Base-by-base conservation (phyloP, 2,113 vertebrate genomes). In the Phrynosoma platyrhinos region DNA sequence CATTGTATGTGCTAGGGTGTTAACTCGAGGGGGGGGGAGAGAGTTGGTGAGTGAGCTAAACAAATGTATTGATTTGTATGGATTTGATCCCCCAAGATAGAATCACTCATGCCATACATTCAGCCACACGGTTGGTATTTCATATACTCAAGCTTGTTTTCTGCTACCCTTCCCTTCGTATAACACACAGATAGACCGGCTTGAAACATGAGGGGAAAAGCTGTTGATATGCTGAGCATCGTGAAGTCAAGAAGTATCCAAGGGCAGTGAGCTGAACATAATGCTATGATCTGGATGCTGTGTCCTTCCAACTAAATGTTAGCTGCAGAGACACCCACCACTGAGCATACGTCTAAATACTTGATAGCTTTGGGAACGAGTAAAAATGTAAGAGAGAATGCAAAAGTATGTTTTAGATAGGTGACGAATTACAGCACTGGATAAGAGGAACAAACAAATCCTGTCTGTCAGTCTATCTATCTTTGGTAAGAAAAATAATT, bases 1-100 rank as follows among this genome's bases (percentile, higher is more conserved):
- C 96, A 97, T 97, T 97, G 97, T 97, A 97, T 97, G 97, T 97
- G 96, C 97, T 95, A 96, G 97, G 96, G 95, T 97, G 97, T 97
- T 97, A 95, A 96, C 95, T 91, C 90, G 80, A 92, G 94, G 93
- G 92, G 91, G 95, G 94, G 95, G 92, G 91, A 95, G 94, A 95
- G 94, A 91, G 92, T 91, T 96, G 92, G 96, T 92, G 94, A 95
- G 91, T 91, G 90, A 95, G 94, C 94, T 93, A 94, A 95, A 95
- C 92, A 94, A 94, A 96, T 92, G 94, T 94, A 84, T 0, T 93
- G 95, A 96, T 97, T 93, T 90, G 94, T 91, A 91, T 79, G 88
- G 92, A 94, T 93, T 92, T 62, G 36, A 92, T 96, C 92, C 95
- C 92, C 21, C 86, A 91, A 91, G 87, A 92, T 84, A 16, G 74